These are phyloP conservation scores for Ovibos moschatus DNA, from an alignment of 2,113 vertebrate genomes.

Conservation along the genomic window DNA sequence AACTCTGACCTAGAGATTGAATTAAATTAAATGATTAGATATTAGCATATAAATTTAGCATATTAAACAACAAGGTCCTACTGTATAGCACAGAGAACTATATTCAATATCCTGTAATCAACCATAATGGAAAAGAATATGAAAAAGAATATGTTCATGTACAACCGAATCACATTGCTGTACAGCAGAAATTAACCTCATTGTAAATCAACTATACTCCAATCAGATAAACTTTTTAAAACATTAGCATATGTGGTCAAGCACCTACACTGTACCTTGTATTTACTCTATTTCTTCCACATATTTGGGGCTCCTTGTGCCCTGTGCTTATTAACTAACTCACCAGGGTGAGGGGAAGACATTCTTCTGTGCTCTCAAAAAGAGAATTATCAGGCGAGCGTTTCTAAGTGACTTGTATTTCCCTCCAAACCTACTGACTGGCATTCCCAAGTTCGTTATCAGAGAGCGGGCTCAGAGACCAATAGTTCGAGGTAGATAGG, in stretches of 20 bases:
- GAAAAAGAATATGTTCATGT: not conserved
- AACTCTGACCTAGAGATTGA: not conserved
- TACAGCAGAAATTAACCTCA: not conserved
- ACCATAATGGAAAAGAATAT: not conserved
- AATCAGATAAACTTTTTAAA: not conserved
- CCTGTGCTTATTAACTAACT: not conserved
- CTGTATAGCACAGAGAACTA: not conserved
- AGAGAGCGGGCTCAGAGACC: constrained; percentile 35
- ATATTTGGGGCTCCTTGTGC: not conserved
- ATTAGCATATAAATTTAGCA: not conserved
- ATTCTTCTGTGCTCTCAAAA: not conserved
- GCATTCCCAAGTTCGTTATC: constrained; percentile 55
- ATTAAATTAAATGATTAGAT: constrained; percentile 24
- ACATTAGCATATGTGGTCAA: not conserved
- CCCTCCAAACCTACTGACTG: not conserved
- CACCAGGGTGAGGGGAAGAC: not conserved
- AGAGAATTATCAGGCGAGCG: not conserved
- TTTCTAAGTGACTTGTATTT: not conserved
- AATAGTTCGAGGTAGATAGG: constrained; percentile 40
- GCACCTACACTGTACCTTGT: not conserved
- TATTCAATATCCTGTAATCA: not conserved
- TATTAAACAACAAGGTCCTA: not conserved
- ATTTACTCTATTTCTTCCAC: not conserved
- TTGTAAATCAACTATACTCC: not conserved
- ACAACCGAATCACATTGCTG: not conserved